Evolutionary conservation across 2,797 vertebrate genomes (phyloP).

Genomic region (Fistularia commersonii): DNA sequence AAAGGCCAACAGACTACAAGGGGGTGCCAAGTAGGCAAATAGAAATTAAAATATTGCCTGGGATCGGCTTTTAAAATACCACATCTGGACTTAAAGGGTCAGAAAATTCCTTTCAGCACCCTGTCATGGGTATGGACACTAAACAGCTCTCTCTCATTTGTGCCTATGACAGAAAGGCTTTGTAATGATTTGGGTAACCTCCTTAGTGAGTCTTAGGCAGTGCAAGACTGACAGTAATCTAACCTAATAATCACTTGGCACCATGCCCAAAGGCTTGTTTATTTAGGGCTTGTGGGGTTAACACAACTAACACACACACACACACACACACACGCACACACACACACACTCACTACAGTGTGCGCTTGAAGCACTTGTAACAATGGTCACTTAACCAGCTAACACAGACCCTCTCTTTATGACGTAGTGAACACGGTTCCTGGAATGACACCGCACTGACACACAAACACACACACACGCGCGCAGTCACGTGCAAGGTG

Average conservation of each 20-base stretch:
- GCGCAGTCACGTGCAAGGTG: neutral
- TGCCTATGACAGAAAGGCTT: conserved; percentile 38
- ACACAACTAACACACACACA: conserved; percentile 41
- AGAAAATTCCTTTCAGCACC: conserved; percentile 10
- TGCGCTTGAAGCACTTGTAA: conserved; percentile 50
- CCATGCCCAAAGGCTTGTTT: conserved; percentile 42
- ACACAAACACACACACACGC: conserved; percentile 28
- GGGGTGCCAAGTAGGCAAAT: conserved; percentile 42
- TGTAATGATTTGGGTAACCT: conserved; percentile 60
- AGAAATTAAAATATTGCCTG: conserved; percentile 6
- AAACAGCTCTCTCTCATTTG: conserved; percentile 21
- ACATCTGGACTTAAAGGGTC: conserved; percentile 6
- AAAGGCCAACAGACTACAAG: conserved; percentile 50
- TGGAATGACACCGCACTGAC: conserved; percentile 48
- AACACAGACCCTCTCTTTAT: conserved; percentile 34
- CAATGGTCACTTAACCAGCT: conserved; percentile 52
- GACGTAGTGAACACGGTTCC: conserved; percentile 35
- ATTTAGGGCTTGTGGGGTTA: conserved; percentile 36
- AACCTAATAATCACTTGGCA: conserved; percentile 63
- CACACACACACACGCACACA: too few species aligned
- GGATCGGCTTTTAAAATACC: too few species aligned
- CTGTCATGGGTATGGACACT: conserved; percentile 13
- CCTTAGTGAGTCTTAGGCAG: conserved; percentile 64
- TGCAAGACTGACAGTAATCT: conserved; percentile 57
- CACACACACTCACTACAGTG: conserved; percentile 17